Evolutionary conservation across 2,797 vertebrate species (phyloP).

Genomic region (Rousettus madagascariensis): DNA sequence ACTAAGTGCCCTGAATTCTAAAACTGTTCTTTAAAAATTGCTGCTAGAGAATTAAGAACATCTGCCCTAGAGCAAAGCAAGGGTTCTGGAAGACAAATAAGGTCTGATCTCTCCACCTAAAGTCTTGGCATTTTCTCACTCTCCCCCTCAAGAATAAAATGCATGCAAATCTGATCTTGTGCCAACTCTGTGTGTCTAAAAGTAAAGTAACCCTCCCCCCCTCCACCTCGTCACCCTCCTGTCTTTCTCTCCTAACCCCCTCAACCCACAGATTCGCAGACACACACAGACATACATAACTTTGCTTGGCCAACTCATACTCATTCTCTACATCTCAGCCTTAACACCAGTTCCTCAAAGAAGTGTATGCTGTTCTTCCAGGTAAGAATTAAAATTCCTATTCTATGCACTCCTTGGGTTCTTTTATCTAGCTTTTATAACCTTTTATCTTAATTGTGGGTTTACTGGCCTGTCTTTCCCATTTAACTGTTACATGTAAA

Average conservation of each 20-base stretch:
- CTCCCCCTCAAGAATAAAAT: neutral
- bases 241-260: neutral
- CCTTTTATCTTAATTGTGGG: neutral
- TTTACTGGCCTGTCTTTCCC: neutral
- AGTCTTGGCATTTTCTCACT: neutral
- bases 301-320: neutral
- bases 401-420: neutral
- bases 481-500: neutral
- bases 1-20: neutral
- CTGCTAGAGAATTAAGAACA: neutral
- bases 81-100: neutral
- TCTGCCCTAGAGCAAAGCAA: neutral
- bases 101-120: neutral
- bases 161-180: neutral
- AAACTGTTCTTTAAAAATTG: neutral
- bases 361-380: neutral
- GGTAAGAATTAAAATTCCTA: neutral
- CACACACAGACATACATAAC: fast-evolving
- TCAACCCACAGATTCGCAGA: neutral
- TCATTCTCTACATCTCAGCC: neutral
- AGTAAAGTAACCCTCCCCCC: neutral
- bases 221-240: fast-evolving
- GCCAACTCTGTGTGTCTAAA: neutral
- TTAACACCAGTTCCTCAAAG: neutral
- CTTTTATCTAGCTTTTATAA: neutral